Conservation (phyloP, 2,888 invertebrate species). For the Fragum sueziense region DNA sequence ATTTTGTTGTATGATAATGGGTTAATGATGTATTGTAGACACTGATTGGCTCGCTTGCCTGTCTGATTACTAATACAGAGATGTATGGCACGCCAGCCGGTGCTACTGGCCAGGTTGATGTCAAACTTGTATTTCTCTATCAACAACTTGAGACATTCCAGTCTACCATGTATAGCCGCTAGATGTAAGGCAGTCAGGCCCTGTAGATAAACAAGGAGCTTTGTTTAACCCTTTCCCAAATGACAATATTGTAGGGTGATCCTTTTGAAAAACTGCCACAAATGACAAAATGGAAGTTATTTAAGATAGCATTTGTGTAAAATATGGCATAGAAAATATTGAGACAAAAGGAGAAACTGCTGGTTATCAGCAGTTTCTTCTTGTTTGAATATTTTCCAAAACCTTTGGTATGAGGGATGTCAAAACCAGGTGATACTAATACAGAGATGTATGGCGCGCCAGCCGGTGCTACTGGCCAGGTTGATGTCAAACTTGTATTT, state of each 20-base stretch:
- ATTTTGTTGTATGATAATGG: too few species aligned
- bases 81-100: constrained; percentile 81
- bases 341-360: too few species aligned
- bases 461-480: constrained; percentile 79
- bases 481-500: constrained; percentile 80
- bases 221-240: too few species aligned
- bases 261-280: too few species aligned
- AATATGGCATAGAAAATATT: too few species aligned
- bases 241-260: too few species aligned
- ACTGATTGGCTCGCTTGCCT: constrained; percentile 78
- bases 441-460: constrained; percentile 81
- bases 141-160: constrained; percentile 79
- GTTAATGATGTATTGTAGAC: constrained; percentile 78
- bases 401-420: too few species aligned
- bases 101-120: constrained; percentile 79
- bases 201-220: constrained; percentile 63
- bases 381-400: too few species aligned
- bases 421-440: too few species aligned
- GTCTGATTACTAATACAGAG: constrained; percentile 81
- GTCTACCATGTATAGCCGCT: constrained; percentile 80
- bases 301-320: too few species aligned
- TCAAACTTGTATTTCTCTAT: constrained; percentile 80
- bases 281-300: too few species aligned
- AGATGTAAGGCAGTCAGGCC: constrained; percentile 81
- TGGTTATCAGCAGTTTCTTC: too few species aligned